Evolutionary conservation across 2,888 invertebrate genomes (phyloP), one percentile per base, ranked within the genome.

Genomic region (Oscheius myriophilus): DNA sequence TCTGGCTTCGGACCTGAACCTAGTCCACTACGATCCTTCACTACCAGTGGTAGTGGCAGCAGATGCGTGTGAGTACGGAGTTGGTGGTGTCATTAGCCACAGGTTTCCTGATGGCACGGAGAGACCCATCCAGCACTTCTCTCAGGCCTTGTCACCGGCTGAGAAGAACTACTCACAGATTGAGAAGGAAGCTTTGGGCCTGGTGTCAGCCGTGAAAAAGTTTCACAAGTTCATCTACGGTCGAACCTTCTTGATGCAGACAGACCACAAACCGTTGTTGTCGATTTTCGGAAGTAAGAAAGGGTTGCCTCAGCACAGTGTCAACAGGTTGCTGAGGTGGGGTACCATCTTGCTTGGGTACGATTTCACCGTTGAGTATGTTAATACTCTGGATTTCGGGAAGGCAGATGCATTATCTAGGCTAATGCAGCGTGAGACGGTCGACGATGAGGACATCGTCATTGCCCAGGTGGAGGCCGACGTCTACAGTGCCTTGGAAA

Each of bases 311-410:
- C 58, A 70, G 0, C 33, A 55, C 23, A 53, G 59, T 0, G 64
- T 63, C 1, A 64, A 46, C 14, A 69, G 89, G 41, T 71, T 90
- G 0, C 87, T 87, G 0, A 72, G 89, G 45, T 89, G 89, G 89
- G 87, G 87, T 0, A 53, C 89, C 12, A 69, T 78, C 14, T 67
- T 89, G 0, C 87, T 88, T 72, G 71, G 80, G 1, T 88, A 83
- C 70, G 82, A 88, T 42, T 69, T 88, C 4, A 73, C n/a, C n/a
- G n/a, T n/a, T n/a, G n/a, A n/a, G n/a, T n/a, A n/a, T n/a, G n/a
- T n/a, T n/a, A n/a, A n/a, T 0, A 88, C 88, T 1, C 79, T 77
- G 41, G 71, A 73, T 0, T 87, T 88, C 71, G 81, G 82, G 2
- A 75, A 88, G 0, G 88, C 88, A 0, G 88, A 89, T 70, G 79